phyloP scores from a whole-genome alignment of 2,888 invertebrate species.

The Drosophila atripex region DNA sequence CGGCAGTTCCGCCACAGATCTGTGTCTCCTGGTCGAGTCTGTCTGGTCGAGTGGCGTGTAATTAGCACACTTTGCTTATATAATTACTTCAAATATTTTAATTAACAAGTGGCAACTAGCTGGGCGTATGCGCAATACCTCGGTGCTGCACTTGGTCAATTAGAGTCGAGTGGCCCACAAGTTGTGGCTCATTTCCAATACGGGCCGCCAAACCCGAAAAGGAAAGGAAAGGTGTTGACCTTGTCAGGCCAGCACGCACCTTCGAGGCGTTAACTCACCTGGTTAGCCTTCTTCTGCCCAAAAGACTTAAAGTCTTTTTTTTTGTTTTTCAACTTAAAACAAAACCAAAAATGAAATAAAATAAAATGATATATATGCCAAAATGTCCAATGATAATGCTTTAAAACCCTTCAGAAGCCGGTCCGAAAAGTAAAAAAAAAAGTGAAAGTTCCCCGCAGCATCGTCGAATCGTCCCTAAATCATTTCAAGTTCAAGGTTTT shows the following conservation, averaged over 20 bases:
- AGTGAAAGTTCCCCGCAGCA: conserved; percentile 37
- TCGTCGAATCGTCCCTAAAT: conserved; percentile 18
- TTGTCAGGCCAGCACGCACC: conserved; percentile 55
- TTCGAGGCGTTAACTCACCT: conserved; percentile 51
- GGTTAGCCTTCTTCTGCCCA: conserved; percentile 61
- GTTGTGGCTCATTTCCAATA: conserved; percentile 31
- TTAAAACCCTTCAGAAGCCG: conserved; percentile 61
- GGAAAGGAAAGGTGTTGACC: conserved; percentile 80
- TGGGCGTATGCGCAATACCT: conserved; percentile 72
- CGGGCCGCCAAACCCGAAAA: conserved; percentile 30
- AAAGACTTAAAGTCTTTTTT: conserved; percentile 1
- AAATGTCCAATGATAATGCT: conserved; percentile 58
- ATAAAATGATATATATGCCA: neutral
- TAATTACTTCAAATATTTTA: conserved; percentile 69
- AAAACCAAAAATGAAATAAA: conserved; percentile 7
- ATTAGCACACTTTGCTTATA: conserved; percentile 51
- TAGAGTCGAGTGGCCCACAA: conserved; percentile 38
- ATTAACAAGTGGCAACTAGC: conserved; percentile 62
- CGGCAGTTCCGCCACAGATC: conserved; percentile 5
- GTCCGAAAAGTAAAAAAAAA: conserved; percentile 30
- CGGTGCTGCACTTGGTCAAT: conserved; percentile 65
- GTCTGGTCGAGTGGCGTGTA: conserved; percentile 4
- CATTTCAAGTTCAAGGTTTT: conserved; percentile 71
- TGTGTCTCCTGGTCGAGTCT: neutral
- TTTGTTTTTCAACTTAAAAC: neutral